These are phyloP conservation scores for Hassar affinis DNA, from an alignment of 2,113 vertebrate species.

Conservation along the genomic window DNA sequence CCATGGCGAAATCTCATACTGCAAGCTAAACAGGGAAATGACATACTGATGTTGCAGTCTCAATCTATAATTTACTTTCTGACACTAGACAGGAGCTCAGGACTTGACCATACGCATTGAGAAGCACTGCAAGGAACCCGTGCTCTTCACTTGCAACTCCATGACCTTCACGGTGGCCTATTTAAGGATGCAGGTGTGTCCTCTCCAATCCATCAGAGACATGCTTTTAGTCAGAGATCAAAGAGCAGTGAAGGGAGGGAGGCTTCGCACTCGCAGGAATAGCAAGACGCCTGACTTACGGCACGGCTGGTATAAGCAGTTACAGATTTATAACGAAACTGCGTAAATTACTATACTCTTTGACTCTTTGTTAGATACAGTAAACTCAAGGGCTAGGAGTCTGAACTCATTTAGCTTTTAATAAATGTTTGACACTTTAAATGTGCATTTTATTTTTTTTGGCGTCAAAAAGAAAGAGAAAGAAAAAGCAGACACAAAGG, in stretches of 20 bases:
- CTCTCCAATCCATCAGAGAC: slow-evolving; percentile 26
- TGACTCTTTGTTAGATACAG: not conserved
- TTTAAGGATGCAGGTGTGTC: slow-evolving; percentile 32
- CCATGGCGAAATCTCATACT: slow-evolving; percentile 39
- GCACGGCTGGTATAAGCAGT: not conserved
- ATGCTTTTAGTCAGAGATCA: slow-evolving; percentile 17
- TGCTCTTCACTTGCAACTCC: slow-evolving; percentile 4
- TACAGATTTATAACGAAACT: not conserved
- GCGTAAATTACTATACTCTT: not conserved
- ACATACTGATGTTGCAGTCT: slow-evolving; percentile 28
- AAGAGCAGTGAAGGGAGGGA: not conserved
- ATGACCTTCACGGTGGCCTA: slow-evolving; percentile 6
- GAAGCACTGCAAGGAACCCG: not conserved
- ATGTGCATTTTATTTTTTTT: not conserved
- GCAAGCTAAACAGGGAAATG: not conserved
- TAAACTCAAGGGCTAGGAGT: not conserved
- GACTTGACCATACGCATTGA: slow-evolving; percentile 15
- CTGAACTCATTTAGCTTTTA: not conserved
- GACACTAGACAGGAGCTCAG: slow-evolving; percentile 10
- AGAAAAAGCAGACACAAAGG: not conserved
- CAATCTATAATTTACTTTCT: slow-evolving; percentile 44
- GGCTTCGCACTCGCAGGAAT: not conserved
- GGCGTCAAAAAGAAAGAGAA: not conserved
- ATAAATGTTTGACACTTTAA: not conserved
- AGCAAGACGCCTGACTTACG: not conserved